Base-by-base conservation (phyloP, 2,888 invertebrate genomes). In the Cerastis leucographa region DNA sequence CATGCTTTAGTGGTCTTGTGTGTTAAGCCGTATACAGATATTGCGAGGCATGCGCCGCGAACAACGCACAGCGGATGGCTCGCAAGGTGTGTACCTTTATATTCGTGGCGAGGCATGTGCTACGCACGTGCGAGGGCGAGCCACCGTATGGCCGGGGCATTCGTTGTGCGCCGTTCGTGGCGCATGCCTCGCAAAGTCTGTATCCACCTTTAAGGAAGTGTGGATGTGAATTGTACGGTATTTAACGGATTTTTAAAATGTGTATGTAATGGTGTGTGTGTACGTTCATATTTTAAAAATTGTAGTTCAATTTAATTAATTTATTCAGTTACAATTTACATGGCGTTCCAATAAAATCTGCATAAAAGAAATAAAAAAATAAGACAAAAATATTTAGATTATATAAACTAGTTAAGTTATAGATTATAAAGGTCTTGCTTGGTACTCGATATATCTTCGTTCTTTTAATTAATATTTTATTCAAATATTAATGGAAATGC, bases 311-410 rank as follows among this genome's bases (percentile, higher is more conserved):
- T 56, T 56, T 56, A n/a, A n/a, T n/a, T 54, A n/a, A 12, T 54
- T 54, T 54, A 54, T 12, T n/a, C 12, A 54, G n/a, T 54, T n/a
- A 54, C 25, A 25, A 25, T 56, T 56, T 56, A 56, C 54, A 54
- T 54, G n/a, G 54, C 22, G 51, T 51, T 51, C 54, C 1, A 12
- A 54, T 35, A 0, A 59, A 74, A 75, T 69, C 51, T 61, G 70
- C 72, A 25, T 14, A 40, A 69, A 46, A 67, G 22, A 49, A 66
- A 54, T 74, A 17, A 78, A 49, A 59, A 51, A 76, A n/a, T n/a
- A 56, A 25, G 12, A 56, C 56, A 14, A 14, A 25, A 25, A 25
- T 14, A 56, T 56, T 25, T 56, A 14, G 25, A 56, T 56, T 56
- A 6, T 25, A 14, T 25, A 14, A 56, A 25, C 12, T 25, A 56